These are phyloP conservation scores for Aphelenchoides fujianensis DNA, from an alignment of 1,140 invertebrate species.

Conservation along the genomic window DNA sequence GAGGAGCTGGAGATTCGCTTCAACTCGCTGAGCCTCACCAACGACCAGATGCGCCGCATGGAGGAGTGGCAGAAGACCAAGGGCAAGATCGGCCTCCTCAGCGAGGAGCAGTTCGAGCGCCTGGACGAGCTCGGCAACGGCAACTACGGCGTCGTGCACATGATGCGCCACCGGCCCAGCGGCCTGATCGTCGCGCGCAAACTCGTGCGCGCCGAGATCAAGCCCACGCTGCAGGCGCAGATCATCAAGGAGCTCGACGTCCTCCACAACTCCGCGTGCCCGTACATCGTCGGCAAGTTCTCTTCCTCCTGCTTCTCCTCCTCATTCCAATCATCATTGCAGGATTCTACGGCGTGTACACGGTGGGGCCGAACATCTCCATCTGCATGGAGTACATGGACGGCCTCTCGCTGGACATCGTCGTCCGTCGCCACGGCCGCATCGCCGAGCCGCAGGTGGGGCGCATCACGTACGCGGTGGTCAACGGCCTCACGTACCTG, in stretches of 20 bases:
- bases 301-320: slow-evolving; percentile 11
- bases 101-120: slow-evolving; percentile 89
- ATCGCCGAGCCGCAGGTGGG: slow-evolving; percentile 66
- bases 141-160: slow-evolving; percentile 97
- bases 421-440: slow-evolving; percentile 66
- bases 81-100: slow-evolving; percentile 53
- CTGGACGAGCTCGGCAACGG: slow-evolving; percentile 90
- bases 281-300: slow-evolving; percentile 80
- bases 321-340: background rate
- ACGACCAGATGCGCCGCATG: slow-evolving; percentile 53
- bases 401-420: slow-evolving; percentile 67
- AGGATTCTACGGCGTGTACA: slow-evolving; percentile 98
- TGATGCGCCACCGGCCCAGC: slow-evolving; percentile 81
- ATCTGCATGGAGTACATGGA: slow-evolving; percentile 99
- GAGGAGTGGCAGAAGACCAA: slow-evolving; percentile 55
- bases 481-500: slow-evolving; percentile 67
- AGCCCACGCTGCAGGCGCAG: slow-evolving; percentile 95
- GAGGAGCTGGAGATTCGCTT: slow-evolving; percentile 47
- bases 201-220: slow-evolving; percentile 94
- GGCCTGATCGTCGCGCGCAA: slow-evolving; percentile 95
- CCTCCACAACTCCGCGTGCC: slow-evolving; percentile 98
- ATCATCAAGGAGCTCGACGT: slow-evolving; percentile 97
- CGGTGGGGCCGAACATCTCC: slow-evolving; percentile 96
- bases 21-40: slow-evolving; percentile 46
- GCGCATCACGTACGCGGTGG: slow-evolving; percentile 65